Percentiles rank a stretch among this genome's conserved stretches.
phyloP scores from a whole-genome alignment of 37 sponge, comb jelly and placozoan genomes.

The Spongilla lacustris region DNA sequence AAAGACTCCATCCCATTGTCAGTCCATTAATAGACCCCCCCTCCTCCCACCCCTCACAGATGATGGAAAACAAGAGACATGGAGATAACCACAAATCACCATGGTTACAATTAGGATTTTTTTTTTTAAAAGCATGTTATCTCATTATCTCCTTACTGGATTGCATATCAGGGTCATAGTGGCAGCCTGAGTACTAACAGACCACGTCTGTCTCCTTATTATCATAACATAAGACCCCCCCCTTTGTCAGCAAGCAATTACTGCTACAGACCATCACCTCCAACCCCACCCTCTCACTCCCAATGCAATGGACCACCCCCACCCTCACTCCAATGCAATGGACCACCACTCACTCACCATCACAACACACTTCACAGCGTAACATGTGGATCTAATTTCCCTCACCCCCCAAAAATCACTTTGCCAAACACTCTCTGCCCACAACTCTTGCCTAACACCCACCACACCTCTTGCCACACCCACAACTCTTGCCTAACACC shows the following conservation, averaged over 20 bases:
- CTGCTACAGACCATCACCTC: not conserved
- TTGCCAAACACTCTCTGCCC: too few relatives aligned
- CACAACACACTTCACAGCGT: too few relatives aligned
- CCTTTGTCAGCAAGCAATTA: too few relatives aligned
- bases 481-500: too few relatives aligned
- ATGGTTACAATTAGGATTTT: not conserved
- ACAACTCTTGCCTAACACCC: too few relatives aligned
- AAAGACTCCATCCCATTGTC: too few relatives aligned
- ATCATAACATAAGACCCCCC: not conserved
- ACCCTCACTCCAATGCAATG: not conserved
- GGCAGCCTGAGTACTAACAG: not conserved
- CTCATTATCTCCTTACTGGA: not conserved
- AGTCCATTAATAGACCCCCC: not conserved
- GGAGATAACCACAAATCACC: not conserved
- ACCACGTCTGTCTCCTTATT: not conserved
- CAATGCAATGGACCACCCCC: not conserved
- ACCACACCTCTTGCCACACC: too few relatives aligned
- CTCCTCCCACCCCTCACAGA: not conserved
- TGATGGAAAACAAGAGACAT: not conserved
- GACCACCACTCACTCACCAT: too few relatives aligned
- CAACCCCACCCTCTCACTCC: not conserved
- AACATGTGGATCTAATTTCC: too few relatives aligned
- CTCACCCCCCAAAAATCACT: too few relatives aligned
- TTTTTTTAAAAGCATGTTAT: not conserved
- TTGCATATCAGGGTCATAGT: not conserved